Evolutionary conservation across 2,888 invertebrate genomes (phyloP).

Genomic region (Agrochola lota): DNA sequence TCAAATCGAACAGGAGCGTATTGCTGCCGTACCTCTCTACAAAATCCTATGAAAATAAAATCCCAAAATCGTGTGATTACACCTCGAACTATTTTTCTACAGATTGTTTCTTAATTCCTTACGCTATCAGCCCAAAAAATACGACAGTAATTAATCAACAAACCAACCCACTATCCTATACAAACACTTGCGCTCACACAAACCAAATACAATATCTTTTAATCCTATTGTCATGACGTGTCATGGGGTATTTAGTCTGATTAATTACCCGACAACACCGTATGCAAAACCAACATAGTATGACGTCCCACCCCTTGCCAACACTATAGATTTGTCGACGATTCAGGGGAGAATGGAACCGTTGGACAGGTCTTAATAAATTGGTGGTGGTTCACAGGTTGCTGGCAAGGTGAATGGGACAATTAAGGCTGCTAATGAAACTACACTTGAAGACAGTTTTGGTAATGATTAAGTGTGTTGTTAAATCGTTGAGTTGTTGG

Average conservation of each 20-base stretch:
- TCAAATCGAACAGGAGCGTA: background rate
- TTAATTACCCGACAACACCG: conserved; percentile 83
- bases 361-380: background rate
- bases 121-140: background rate
- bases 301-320: conserved; percentile 8
- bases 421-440: conserved; percentile 79
- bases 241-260: conserved; percentile 79
- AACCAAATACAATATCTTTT: conserved; percentile 83
- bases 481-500: conserved; percentile 49
- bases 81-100: rapidly evolving
- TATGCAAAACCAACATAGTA: conserved; percentile 48
- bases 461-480: conserved; percentile 71
- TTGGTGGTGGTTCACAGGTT: conserved; percentile 50
- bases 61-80: background rate
- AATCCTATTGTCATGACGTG: conserved; percentile 80
- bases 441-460: conserved; percentile 72
- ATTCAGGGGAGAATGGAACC: background rate
- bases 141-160: background rate
- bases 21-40: background rate
- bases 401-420: conserved; percentile 71
- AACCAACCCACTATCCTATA: conserved; percentile 23
- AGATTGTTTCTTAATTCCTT: background rate
- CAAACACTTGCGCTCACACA: conserved; percentile 60
- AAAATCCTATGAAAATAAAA: background rate
- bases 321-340: background rate